phyloP scores from a whole-genome alignment of 2,797 vertebrate genomes.

The Coregonus ussuriensis region DNA sequence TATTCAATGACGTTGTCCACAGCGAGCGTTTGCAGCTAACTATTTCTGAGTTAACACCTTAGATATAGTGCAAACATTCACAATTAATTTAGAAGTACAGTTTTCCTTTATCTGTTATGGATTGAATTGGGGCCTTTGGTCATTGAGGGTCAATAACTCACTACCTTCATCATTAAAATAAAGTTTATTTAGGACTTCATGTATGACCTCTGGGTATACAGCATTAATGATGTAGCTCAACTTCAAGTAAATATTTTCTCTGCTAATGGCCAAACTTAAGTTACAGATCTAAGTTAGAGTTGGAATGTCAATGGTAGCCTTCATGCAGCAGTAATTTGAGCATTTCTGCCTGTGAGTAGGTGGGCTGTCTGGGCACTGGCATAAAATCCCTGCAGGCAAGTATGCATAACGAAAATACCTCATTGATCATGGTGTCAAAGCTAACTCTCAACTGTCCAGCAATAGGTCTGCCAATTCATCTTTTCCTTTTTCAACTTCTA shows the following conservation, averaged over 20 bases:
- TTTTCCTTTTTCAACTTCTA: conserved; percentile 45
- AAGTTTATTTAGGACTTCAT: too few relatives aligned
- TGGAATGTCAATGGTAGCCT: neutral
- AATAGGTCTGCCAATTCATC: conserved; percentile 40
- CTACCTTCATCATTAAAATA: too few relatives aligned
- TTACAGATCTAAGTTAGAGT: conserved; percentile 37
- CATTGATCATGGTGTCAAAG: conserved; percentile 59
- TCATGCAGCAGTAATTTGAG: neutral
- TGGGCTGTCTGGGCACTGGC: neutral
- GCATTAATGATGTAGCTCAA: conserved; percentile 1
- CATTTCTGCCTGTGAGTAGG: neutral
- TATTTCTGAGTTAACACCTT: too few relatives aligned
- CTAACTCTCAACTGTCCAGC: conserved; percentile 47
- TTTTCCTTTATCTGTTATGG: too few relatives aligned
- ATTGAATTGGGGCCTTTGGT: too few relatives aligned
- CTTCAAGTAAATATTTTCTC: conserved; percentile 15
- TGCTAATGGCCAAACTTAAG: conserved; percentile 15
- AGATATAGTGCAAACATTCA: too few relatives aligned
- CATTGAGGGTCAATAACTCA: too few relatives aligned
- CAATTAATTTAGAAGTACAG: too few relatives aligned
- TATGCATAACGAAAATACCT: conserved; percentile 40
- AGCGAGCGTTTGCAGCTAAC: too few relatives aligned
- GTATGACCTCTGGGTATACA: too few relatives aligned
- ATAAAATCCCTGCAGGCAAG: conserved; percentile 30
- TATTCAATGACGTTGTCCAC: too few relatives aligned